A percentile compares a stretch with the other conserved stretches of the same genome.
Conservation (phyloP, 2,888 invertebrate genomes). For the Pecten maximus region DNA sequence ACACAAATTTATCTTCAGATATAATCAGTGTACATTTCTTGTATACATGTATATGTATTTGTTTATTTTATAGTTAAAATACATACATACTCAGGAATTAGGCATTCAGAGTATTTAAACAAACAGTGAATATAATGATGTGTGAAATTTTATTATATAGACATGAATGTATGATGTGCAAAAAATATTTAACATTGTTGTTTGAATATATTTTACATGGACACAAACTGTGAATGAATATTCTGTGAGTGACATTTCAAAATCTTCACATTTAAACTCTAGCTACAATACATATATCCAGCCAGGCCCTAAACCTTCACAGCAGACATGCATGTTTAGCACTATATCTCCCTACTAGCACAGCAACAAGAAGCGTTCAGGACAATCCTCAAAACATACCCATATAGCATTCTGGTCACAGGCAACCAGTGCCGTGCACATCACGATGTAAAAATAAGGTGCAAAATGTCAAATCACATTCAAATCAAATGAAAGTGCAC, state of each 20-base stretch:
- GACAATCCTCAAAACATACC: neutral
- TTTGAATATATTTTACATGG: neutral
- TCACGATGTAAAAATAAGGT: constrained; percentile 5
- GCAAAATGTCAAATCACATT: neutral
- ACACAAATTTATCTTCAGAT: too few relatives aligned
- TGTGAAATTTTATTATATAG: too few relatives aligned
- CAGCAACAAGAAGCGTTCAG: neutral
- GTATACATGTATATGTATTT: too few relatives aligned
- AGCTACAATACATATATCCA: neutral
- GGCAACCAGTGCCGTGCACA: neutral
- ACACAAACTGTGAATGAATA: neutral
- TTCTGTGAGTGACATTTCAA: neutral
- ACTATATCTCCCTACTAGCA: neutral
- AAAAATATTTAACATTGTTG: neutral
- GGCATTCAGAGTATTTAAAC: too few relatives aligned
- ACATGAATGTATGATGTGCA: too few relatives aligned
- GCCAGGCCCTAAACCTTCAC: neutral
- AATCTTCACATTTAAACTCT: neutral
- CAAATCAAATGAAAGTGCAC: neutral
- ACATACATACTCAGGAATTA: too few relatives aligned
- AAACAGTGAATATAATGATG: too few relatives aligned
- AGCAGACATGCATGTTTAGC: constrained; percentile 9
- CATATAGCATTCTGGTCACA: constrained; percentile 25
- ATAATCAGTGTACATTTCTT: too few relatives aligned
- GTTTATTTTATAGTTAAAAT: too few relatives aligned